Evolutionary conservation across 1,140 invertebrate genomes (phyloP), one percentile per base, ranked within the genome.

Genomic region (Dolichoris vasculosae): DNA sequence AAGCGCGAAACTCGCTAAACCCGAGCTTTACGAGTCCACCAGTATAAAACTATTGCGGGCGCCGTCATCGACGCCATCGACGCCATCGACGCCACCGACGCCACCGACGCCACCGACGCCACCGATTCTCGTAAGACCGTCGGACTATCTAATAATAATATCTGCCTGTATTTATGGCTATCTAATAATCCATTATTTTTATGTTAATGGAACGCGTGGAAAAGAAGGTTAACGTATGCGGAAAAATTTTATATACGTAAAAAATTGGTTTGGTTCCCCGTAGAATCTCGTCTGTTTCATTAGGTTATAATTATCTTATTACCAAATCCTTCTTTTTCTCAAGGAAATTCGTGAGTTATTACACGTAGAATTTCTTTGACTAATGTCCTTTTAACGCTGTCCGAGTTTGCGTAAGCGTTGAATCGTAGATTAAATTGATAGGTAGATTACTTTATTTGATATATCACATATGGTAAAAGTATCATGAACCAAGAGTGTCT

Each of bases 1-100:
- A 86, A 86, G 80, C 84, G 82, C 69, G 80, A 86, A 86, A 88
- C 86, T 87, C 75, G 40, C 81, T 43, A 77, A 87, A 82, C 85
- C 43, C 46, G 69, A 76, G 71, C 38, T 55, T 81, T 67, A 17
- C 59, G 84, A 69, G 69, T 73, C 38, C 69, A 38, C 76, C 64
- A 83, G 73, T 35, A 26, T 73, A 40, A 38, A 35, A 38, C 30
- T 43, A 35, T 55, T 35, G 67, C 63, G 9, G 40, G 23, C 40
- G 40, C 30, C 63, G 79, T 17, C 15, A 17, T 13, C 48, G 48
- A 51, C 51, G 51, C 17, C 63, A 30, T 26, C 40, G 78, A 73
- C 51, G 51, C 17, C 63, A 30, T 26, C 40, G 78, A 73, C 51
- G 51, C 17, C 40, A n/a, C 30, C 63, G 79, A 2, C 15, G 48